A percentile compares a stretch with the other conserved stretches of the same genome.
phyloP scores from a whole-genome alignment of 2,888 invertebrate species.

The Cabera pusaria region DNA sequence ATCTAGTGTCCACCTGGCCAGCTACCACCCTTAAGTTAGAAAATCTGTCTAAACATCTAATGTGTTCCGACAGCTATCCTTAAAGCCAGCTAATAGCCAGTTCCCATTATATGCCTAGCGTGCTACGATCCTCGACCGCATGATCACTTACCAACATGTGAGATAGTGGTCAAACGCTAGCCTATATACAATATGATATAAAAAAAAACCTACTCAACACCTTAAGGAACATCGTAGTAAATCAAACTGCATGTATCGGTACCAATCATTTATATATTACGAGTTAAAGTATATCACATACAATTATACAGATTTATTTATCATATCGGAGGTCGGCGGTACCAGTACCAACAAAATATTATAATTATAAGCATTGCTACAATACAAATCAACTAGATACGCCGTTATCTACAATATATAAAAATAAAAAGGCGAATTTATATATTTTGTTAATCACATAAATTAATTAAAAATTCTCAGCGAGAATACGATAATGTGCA shows the following conservation, averaged over 20 bases:
- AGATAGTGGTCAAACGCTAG: too few species aligned
- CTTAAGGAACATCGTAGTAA: too few species aligned
- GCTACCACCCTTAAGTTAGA: too few species aligned
- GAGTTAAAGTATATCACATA: slow-evolving; percentile 58
- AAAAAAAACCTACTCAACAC: too few species aligned
- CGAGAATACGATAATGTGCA: slow-evolving; percentile 50
- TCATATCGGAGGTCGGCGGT: slow-evolving; percentile 49
- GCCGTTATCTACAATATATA: slow-evolving; percentile 52
- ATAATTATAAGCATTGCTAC: slow-evolving; percentile 51
- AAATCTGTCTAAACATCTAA: too few species aligned
- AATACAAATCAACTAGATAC: slow-evolving; percentile 55
- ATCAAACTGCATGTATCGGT: slow-evolving; percentile 41
- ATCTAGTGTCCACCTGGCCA: too few species aligned
- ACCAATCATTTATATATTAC: slow-evolving; percentile 64
- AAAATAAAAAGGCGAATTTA: slow-evolving; percentile 47
- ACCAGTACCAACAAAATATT: slow-evolving; percentile 54
- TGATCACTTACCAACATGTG: too few species aligned
- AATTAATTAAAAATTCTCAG: slow-evolving; percentile 46
- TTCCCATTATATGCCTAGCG: too few species aligned
- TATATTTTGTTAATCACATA: slow-evolving; percentile 47
- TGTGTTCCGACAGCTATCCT: too few species aligned
- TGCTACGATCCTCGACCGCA: too few species aligned
- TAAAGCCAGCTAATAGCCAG: too few species aligned
- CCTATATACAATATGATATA: too few species aligned
- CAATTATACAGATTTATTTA: slow-evolving; percentile 53